phyloP scores from a whole-genome alignment of 2,888 invertebrate genomes.

The Eledone cirrhosa region DNA sequence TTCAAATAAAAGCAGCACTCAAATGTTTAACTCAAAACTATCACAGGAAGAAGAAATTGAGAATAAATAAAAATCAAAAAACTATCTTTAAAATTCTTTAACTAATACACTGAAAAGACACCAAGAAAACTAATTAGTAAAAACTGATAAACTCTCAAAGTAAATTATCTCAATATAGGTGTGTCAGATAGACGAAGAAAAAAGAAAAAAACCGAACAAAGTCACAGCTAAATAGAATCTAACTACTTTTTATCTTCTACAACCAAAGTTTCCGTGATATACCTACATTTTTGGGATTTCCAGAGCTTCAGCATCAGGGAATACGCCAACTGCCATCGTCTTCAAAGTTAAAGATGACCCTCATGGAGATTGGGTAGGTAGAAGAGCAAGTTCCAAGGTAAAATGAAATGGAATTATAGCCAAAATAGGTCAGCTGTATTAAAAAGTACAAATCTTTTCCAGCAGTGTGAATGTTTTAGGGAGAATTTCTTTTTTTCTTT shows the following conservation, averaged over 20 bases:
- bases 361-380: slow-evolving; percentile 28
- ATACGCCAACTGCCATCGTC: slow-evolving; percentile 18
- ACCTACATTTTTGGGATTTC: slow-evolving; percentile 27
- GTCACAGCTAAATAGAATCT: slow-evolving; percentile 24
- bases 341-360: slow-evolving; percentile 28
- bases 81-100: no score
- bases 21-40: no score
- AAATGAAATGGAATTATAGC: slow-evolving; percentile 27
- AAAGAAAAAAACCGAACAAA: slow-evolving; percentile 21
- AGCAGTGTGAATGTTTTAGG: neutral
- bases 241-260: slow-evolving; percentile 23
- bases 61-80: no score
- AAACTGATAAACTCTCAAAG: slow-evolving; percentile 5
- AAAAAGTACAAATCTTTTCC: slow-evolving; percentile 27
- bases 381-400: slow-evolving; percentile 21
- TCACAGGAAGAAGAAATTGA: no score
- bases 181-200: neutral
- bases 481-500: no score
- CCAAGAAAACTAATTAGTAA: slow-evolving; percentile 7
- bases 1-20: no score
- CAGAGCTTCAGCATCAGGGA: slow-evolving; percentile 28
- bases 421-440: slow-evolving; percentile 24
- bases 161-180: neutral
- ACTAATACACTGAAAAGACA: neutral
- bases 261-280: slow-evolving; percentile 28